Conservation (phyloP, 1,140 invertebrate species). For the Rhyacophila brunnea region DNA sequence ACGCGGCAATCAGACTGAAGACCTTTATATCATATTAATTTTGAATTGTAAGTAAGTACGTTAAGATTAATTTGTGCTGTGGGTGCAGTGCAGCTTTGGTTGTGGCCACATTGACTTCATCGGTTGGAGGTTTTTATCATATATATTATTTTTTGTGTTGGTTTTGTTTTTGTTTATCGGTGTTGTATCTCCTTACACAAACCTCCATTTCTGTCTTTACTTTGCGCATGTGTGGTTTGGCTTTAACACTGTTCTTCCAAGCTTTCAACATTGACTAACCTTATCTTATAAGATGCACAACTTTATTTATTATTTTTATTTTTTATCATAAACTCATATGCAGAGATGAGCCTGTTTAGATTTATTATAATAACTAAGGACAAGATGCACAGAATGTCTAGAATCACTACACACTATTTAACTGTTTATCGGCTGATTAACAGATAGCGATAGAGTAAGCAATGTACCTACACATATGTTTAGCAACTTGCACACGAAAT, state of each 20-base stretch:
- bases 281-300: too few species aligned
- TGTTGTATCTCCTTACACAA: not conserved
- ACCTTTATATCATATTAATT: conserved; percentile 22
- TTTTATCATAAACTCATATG: too few species aligned
- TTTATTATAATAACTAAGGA: too few species aligned
- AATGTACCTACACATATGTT: too few species aligned
- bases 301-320: too few species aligned
- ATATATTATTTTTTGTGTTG: not conserved
- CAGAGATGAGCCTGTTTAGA: too few species aligned
- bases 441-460: too few species aligned
- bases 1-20: conserved; percentile 1
- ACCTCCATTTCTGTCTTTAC: not conserved
- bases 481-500: too few species aligned
- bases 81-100: conserved; percentile 13
- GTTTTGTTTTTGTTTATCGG: not conserved
- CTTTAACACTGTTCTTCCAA: conserved; percentile 19
- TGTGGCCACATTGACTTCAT: conserved; percentile 5
- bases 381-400: too few species aligned
- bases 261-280: too few species aligned
- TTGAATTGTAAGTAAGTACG: conserved; percentile 31
- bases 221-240: conserved; percentile 20
- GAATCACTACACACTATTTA: too few species aligned
- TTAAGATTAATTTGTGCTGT: conserved; percentile 3
- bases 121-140: conserved; percentile 8
- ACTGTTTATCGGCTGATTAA: too few species aligned